Evolutionary conservation across 1,140 invertebrate genomes (phyloP).

Genomic region (Chionoecetes opilio): DNA sequence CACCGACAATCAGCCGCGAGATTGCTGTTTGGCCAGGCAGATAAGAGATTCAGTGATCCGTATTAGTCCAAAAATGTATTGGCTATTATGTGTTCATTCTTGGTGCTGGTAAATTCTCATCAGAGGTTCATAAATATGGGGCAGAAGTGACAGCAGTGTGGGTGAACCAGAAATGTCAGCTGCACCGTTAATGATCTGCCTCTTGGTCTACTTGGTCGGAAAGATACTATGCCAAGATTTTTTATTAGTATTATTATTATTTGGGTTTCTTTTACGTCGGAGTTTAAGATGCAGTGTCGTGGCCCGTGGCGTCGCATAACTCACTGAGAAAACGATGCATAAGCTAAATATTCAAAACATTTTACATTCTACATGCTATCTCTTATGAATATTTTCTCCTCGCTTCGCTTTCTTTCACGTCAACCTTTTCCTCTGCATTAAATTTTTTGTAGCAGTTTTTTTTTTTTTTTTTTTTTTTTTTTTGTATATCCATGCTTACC

Average conservation of each 20-base stretch:
- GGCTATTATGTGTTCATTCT: constrained; percentile 30
- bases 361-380: neutral
- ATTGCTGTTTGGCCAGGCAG: constrained; percentile 9
- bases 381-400: neutral
- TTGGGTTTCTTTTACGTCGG: no score
- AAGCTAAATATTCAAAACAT: neutral
- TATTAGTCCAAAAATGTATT: constrained; percentile 13
- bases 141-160: neutral
- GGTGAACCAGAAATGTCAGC: neutral
- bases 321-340: neutral
- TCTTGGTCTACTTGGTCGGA: neutral
- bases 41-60: neutral
- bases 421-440: constrained; percentile 28
- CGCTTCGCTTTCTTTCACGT: neutral
- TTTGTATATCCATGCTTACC: neutral
- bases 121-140: neutral
- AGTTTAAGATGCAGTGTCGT: neutral
- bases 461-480: neutral
- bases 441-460: neutral
- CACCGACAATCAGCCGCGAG: neutral
- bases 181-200: neutral
- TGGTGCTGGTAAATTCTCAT: constrained; percentile 8
- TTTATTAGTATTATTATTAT: no score
- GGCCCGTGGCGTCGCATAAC: neutral
- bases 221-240: neutral